Percentiles rank a stretch among this genome's conserved stretches.
Conservation (phyloP, 2,888 invertebrate genomes). For the Scelioninae gen. 1 region DNA sequence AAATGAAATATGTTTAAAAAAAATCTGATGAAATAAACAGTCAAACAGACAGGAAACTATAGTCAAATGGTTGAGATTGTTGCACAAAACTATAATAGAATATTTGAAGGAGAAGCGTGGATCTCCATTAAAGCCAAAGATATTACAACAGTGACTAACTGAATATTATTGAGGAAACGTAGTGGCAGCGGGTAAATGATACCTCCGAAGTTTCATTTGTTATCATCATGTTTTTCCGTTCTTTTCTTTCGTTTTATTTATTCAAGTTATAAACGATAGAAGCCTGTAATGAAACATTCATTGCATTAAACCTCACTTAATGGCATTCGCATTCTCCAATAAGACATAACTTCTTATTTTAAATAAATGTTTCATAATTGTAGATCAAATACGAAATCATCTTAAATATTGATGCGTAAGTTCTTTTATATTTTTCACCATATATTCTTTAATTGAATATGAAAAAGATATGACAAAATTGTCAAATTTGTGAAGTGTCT, state of each 20-base stretch:
- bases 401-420: conserved; percentile 1
- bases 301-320: conserved; percentile 55
- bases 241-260: conserved; percentile 10
- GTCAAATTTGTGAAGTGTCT: conserved; percentile 18
- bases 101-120: conserved; percentile 69
- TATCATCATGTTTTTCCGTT: background rate
- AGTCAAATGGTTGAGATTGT: conserved; percentile 50
- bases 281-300: conserved; percentile 33
- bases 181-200: conserved; percentile 67
- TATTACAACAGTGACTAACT: conserved; percentile 69
- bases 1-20: background rate
- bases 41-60: conserved; percentile 18
- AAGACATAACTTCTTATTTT: conserved; percentile 41
- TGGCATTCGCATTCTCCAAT: conserved; percentile 74
- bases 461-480: conserved; percentile 16
- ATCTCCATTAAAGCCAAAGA: conserved; percentile 78
- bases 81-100: conserved; percentile 57
- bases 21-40: conserved; percentile 18
- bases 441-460: too few species aligned
- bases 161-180: conserved; percentile 67
- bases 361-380: background rate
- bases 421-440: background rate
- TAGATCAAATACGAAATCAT: background rate
- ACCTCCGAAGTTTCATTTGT: conserved; percentile 30
- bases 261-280: conserved; percentile 19